These are phyloP conservation scores for Natrix natrix DNA, from an alignment of 2,797 vertebrate species.

Conservation along the genomic window DNA sequence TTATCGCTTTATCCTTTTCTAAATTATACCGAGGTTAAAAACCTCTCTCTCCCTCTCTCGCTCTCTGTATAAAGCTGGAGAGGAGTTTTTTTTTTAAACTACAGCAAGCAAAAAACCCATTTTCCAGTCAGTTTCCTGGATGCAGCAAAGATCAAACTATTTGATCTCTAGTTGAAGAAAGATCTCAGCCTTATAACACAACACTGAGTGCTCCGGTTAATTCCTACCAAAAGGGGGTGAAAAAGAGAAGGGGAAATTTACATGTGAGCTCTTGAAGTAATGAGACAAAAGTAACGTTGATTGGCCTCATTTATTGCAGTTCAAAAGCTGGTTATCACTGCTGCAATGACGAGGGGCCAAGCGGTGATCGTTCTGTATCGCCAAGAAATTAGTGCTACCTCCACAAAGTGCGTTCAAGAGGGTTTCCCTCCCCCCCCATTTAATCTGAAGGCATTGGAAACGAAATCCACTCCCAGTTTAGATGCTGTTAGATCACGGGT, in stretches of 20 bases:
- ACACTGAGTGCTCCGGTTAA: slow-evolving; percentile 48
- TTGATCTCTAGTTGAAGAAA: slow-evolving; percentile 57
- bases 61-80: neutral
- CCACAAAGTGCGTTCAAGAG: neutral
- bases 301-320: slow-evolving; percentile 67
- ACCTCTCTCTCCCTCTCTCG: neutral
- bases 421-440: neutral
- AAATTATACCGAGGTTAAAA: slow-evolving; percentile 13
- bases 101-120: slow-evolving; percentile 19
- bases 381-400: neutral
- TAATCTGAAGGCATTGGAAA: neutral
- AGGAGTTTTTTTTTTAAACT: slow-evolving; percentile 37
- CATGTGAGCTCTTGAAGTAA: slow-evolving; percentile 70
- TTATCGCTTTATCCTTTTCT: slow-evolving; percentile 44
- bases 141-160: slow-evolving; percentile 38
- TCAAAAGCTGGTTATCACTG: slow-evolving; percentile 64
- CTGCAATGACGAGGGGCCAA: slow-evolving; percentile 54
- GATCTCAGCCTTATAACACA: slow-evolving; percentile 41
- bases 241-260: slow-evolving; percentile 62
- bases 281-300: slow-evolving; percentile 68
- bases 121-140: slow-evolving; percentile 56
- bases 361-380: slow-evolving; percentile 14
- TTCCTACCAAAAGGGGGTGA: slow-evolving; percentile 58
- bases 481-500: neutral
- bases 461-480: neutral